A percentile compares a stretch with the other conserved stretches of the same genome.
Conservation (phyloP, 2,888 invertebrate species). For the Caenorhabditis uteleia region DNA sequence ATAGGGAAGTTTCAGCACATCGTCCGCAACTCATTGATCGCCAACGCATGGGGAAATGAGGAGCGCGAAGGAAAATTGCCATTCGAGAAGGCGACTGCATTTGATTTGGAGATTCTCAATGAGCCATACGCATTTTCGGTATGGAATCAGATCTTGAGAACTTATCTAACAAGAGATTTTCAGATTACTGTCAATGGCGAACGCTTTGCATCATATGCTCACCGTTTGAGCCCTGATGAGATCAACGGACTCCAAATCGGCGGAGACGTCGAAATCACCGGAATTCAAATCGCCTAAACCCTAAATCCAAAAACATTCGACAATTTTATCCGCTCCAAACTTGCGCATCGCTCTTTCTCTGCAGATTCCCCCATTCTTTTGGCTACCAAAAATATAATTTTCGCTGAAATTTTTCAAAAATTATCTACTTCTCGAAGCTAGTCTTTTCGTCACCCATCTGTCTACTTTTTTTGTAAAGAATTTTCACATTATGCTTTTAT, state of each 20-base stretch:
- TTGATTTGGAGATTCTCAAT: slow-evolving; percentile 58
- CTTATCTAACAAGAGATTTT: slow-evolving; percentile 6
- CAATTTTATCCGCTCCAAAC: no score
- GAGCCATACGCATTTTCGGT: slow-evolving; percentile 59
- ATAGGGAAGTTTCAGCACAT: slow-evolving; percentile 54
- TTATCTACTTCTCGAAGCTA: no score
- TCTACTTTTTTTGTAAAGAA: no score
- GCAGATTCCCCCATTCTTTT: no score
- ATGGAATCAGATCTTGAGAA: background rate
- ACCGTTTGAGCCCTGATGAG: slow-evolving; percentile 68
- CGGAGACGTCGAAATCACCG: slow-evolving; percentile 67
- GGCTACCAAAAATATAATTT: no score
- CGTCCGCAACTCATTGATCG: slow-evolving; percentile 55
- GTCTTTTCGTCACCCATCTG: no score
- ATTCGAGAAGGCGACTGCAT: slow-evolving; percentile 54
- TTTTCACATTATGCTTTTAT: no score
- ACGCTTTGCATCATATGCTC: slow-evolving; percentile 69
- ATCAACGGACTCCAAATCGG: slow-evolving; percentile 68
- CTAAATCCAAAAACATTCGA: no score
- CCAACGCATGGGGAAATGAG: slow-evolving; percentile 59
- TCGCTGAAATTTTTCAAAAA: no score
- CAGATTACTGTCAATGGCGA: slow-evolving; percentile 69
- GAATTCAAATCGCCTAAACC: slow-evolving; percentile 60
- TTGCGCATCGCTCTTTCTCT: no score
- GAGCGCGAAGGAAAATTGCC: slow-evolving; percentile 60